Percentiles rank a stretch among this genome's conserved stretches.
Conservation (phyloP, 2,113 vertebrate species). For the Tragelaphus scriptus region DNA sequence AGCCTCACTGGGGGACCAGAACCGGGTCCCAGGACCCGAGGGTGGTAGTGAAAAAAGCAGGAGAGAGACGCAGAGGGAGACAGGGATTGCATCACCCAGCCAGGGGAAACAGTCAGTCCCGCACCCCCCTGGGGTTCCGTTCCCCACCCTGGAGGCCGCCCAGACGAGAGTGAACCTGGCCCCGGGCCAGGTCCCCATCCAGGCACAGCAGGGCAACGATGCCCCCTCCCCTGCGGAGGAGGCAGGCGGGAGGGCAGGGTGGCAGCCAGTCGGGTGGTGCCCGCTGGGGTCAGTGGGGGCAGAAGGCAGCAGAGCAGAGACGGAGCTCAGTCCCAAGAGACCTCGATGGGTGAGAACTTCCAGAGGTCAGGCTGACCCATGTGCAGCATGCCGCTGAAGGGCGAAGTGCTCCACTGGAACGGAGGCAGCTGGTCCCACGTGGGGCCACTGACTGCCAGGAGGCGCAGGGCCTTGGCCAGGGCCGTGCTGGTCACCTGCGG, state of each 20-base stretch:
- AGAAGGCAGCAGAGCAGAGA: not conserved
- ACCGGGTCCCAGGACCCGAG: not conserved
- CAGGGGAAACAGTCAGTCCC: not conserved
- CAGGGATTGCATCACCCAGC: too few relatives aligned
- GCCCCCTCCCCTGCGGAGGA: not conserved
- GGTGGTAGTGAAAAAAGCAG: not conserved
- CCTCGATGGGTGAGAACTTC: slow-evolving; percentile 85
- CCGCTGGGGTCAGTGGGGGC: not conserved
- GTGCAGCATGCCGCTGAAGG: slow-evolving; percentile 84
- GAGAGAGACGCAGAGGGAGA: not conserved
- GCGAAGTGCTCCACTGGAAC: slow-evolving; percentile 93
- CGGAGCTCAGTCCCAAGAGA: slow-evolving; percentile 84
- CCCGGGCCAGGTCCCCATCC: not conserved
- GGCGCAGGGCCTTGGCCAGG: slow-evolving; percentile 80
- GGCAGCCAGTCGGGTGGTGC: accelerated
- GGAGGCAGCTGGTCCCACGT: slow-evolving; percentile 91
- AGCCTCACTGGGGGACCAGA: not conserved
- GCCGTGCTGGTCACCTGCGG: slow-evolving; percentile 86
- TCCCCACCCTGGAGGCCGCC: not conserved
- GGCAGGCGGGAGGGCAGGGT: not conserved
- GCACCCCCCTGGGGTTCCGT: accelerated
- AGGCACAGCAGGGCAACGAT: not conserved
- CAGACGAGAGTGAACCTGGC: not conserved
- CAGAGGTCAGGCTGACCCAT: slow-evolving; percentile 96
- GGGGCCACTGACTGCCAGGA: slow-evolving; percentile 89